These are phyloP conservation scores for Probosciger aterrimus DNA, from an alignment of 2,113 vertebrate species.

Conservation along the genomic window DNA sequence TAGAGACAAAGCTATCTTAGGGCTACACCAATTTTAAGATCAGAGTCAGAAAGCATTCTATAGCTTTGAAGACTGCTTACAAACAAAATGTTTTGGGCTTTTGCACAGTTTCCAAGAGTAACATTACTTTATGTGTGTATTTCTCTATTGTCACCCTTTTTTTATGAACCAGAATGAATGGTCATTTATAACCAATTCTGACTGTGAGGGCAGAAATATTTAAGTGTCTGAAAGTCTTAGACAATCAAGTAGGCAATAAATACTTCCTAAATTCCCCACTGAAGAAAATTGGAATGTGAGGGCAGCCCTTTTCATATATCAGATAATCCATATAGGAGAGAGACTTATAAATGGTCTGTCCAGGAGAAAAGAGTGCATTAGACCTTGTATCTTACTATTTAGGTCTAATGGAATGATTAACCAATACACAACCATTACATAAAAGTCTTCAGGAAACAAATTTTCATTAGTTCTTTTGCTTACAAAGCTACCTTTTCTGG, in stretches of 20 bases:
- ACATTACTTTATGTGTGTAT: not conserved
- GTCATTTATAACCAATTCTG: not conserved
- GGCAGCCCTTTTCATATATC: not conserved
- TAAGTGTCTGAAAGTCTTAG: not conserved
- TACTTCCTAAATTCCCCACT: not conserved
- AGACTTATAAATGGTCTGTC: not conserved
- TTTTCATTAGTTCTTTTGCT: not conserved
- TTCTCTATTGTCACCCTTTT: not conserved
- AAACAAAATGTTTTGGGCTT: not conserved
- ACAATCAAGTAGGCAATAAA: too few species aligned
- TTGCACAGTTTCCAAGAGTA: not conserved
- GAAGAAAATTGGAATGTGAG: not conserved
- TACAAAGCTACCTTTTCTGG: not conserved
- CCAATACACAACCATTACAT: not conserved
- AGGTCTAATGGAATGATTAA: not conserved
- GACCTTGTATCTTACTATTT: not conserved
- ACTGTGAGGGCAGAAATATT: not conserved
- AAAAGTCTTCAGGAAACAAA: not conserved
- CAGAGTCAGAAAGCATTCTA: not conserved
- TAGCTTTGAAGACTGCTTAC: not conserved
- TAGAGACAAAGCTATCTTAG: not conserved
- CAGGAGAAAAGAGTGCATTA: not conserved
- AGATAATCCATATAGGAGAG: not conserved
- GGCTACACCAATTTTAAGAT: not conserved
- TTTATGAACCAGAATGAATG: not conserved